Evolutionary conservation across 1,140 invertebrate genomes (phyloP).

Genomic region (Zaprionus inermis): DNA sequence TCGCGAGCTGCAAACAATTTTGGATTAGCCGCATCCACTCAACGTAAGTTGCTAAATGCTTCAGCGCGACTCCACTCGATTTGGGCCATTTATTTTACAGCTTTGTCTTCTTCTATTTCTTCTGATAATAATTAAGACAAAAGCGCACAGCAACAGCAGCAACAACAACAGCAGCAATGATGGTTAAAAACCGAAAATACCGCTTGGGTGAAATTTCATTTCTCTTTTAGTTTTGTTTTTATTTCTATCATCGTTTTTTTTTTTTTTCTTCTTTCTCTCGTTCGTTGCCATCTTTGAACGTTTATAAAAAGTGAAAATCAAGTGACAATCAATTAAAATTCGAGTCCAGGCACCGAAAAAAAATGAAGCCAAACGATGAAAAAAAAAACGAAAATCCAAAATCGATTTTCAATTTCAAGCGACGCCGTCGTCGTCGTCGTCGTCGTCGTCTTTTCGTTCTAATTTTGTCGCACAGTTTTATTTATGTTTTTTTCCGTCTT

Average conservation of each 20-base stretch:
- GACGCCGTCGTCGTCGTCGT: not conserved
- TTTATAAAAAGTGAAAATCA: constrained; percentile 80
- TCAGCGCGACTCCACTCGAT: constrained; percentile 47
- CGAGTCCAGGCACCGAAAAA: constrained; percentile 62
- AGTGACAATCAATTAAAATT: constrained; percentile 83
- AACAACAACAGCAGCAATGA: constrained; percentile 42
- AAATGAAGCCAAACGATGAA: constrained; percentile 24
- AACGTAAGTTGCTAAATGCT: constrained; percentile 69
- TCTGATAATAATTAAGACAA: constrained; percentile 80
- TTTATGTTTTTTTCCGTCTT: constrained; percentile 13
- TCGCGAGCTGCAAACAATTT: constrained; percentile 15
- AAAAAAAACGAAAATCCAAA: constrained; percentile 51
- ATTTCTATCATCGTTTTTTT: constrained; percentile 40
- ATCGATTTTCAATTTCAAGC: constrained; percentile 61
- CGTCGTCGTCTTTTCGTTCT: constrained; percentile 60
- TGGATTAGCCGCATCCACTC: constrained; percentile 56
- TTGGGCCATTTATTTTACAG: constrained; percentile 79
- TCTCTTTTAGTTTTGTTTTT: constrained; percentile 74
- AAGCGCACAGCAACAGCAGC: constrained; percentile 50
- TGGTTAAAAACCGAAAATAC: constrained; percentile 48
- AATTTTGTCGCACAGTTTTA: constrained; percentile 70
- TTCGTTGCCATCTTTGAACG: constrained; percentile 48
- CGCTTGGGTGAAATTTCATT: constrained; percentile 81
- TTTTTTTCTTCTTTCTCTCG: constrained; percentile 31
- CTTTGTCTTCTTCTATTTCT: constrained; percentile 54